phyloP scores from a whole-genome alignment of 2,888 invertebrate genomes.

The Caenorhabditis sp. region DNA sequence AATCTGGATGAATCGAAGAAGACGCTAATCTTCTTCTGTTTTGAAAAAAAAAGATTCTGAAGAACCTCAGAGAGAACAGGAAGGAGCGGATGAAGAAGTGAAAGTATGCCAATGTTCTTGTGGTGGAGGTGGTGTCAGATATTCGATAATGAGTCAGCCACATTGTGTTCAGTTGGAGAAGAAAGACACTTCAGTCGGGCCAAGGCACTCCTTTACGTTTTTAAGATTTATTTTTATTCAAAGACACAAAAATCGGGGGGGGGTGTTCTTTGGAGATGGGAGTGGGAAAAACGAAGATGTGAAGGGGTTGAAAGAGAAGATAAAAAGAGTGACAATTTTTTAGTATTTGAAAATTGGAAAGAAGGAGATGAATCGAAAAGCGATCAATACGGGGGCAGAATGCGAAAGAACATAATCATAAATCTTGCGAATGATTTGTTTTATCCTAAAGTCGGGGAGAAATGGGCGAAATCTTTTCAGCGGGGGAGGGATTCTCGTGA shows the following conservation, averaged over 20 bases:
- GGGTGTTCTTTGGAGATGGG: not conserved
- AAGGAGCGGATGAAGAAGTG: constrained; percentile 16
- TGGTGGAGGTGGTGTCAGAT: constrained; percentile 12
- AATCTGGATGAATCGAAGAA: too few species aligned
- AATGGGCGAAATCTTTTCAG: constrained; percentile 35
- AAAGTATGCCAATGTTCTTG: too few species aligned
- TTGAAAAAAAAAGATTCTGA: too few species aligned
- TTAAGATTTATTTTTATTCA: constrained; percentile 35
- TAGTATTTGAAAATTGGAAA: constrained; percentile 1
- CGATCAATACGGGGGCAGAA: constrained; percentile 18
- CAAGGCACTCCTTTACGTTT: constrained; percentile 10
- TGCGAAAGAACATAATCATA: constrained; percentile 12
- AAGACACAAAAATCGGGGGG: constrained; percentile 29
- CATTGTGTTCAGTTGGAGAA: not conserved
- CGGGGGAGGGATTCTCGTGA: constrained; percentile 39
- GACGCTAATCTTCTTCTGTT: too few species aligned
- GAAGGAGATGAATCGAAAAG: not conserved
- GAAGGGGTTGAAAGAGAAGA: constrained; percentile 7
- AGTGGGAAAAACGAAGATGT: constrained; percentile 6
- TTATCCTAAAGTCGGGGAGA: constrained; percentile 30
- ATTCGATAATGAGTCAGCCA: constrained; percentile 43
- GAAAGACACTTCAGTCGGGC: constrained; percentile 16
- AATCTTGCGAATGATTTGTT: constrained; percentile 33
- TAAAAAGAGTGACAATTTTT: constrained; percentile 6
- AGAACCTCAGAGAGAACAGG: not conserved